Evolutionary conservation across 2,797 vertebrate species (phyloP).

Genomic region (Poeciliopsis presidionis): DNA sequence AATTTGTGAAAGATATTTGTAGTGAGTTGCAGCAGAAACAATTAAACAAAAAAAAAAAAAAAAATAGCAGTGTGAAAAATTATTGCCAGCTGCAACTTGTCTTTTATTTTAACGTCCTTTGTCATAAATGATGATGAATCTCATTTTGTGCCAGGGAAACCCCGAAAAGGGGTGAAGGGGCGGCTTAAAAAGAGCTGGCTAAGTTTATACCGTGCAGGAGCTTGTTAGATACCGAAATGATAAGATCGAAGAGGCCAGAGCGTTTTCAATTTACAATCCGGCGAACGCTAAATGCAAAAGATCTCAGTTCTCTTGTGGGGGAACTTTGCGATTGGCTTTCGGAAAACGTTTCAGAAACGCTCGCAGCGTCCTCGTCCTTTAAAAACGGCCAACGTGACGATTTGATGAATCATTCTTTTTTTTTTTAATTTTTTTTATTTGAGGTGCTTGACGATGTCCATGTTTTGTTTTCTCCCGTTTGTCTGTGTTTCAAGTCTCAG

Average conservation of each 20-base stretch:
- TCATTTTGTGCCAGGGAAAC: constrained; percentile 76
- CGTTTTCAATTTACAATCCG: constrained; percentile 71
- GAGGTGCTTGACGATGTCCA: constrained; percentile 78
- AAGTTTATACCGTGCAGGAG: constrained; percentile 58
- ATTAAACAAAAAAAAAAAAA: constrained; percentile 42
- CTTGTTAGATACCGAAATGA: constrained; percentile 68
- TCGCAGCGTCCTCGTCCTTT: constrained; percentile 66
- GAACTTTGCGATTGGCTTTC: constrained; percentile 64
- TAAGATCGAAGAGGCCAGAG: constrained; percentile 51
- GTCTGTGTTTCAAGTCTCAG: constrained; percentile 76
- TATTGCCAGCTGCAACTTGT: constrained; percentile 73
- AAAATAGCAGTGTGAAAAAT: constrained; percentile 71
- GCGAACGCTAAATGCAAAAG: constrained; percentile 71
- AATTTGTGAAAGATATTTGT: constrained; percentile 69
- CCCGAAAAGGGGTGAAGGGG: constrained; percentile 38
- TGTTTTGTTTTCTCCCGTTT: constrained; percentile 63
- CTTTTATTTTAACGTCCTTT: constrained; percentile 71
- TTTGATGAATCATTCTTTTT: constrained; percentile 81
- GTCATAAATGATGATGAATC: constrained; percentile 82
- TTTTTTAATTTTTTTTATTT: constrained; percentile 53
- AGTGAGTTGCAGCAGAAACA: constrained; percentile 63
- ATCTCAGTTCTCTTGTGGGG: constrained; percentile 58
- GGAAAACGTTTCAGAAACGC: constrained; percentile 63
- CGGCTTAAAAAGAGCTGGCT: constrained; percentile 57
- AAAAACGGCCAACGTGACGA: constrained; percentile 73